Percentiles rank a stretch among this genome's conserved stretches.
These are phyloP conservation scores for Aporrectodea caliginosa DNA, from an alignment of 1,140 invertebrate genomes.

Conservation along the genomic window DNA sequence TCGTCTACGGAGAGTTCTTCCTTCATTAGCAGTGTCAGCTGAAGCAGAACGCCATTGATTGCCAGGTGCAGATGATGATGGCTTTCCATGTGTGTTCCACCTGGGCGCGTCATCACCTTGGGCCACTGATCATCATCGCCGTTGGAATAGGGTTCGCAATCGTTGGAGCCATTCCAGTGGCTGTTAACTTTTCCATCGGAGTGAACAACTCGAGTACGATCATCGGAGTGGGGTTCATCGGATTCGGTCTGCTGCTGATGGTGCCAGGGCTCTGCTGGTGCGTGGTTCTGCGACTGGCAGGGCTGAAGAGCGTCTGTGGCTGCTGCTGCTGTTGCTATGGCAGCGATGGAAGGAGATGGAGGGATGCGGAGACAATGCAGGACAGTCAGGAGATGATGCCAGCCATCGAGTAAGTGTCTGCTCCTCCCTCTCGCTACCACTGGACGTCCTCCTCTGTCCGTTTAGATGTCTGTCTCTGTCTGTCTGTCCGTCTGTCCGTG, in stretches of 20 bases:
- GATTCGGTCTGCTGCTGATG: constrained; percentile 27
- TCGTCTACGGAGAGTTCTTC: no score
- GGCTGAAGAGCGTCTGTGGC: not conserved
- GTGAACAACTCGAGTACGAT: constrained; percentile 27
- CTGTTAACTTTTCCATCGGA: constrained; percentile 16
- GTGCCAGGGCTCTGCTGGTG: constrained; percentile 27
- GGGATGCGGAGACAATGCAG: not conserved
- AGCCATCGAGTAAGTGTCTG: no score
- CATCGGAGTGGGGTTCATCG: constrained; percentile 31
- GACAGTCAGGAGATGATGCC: no score
- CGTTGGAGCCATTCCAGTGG: constrained; percentile 25
- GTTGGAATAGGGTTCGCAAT: constrained; percentile 27
- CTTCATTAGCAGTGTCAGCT: no score
- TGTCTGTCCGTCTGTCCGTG: no score
- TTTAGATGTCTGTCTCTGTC: no score
- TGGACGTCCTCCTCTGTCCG: no score
- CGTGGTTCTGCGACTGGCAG: not conserved
- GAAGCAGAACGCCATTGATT: no score
- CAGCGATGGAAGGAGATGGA: not conserved
- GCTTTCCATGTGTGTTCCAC: no score
- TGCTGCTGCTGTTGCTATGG: no score
- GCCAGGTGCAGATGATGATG: no score
- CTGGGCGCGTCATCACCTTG: constrained; percentile 11
- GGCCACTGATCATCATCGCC: constrained; percentile 28
- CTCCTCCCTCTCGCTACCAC: no score